These are phyloP conservation scores for Brachycybe producta DNA, from an alignment of 2,888 invertebrate genomes.

Conservation along the genomic window DNA sequence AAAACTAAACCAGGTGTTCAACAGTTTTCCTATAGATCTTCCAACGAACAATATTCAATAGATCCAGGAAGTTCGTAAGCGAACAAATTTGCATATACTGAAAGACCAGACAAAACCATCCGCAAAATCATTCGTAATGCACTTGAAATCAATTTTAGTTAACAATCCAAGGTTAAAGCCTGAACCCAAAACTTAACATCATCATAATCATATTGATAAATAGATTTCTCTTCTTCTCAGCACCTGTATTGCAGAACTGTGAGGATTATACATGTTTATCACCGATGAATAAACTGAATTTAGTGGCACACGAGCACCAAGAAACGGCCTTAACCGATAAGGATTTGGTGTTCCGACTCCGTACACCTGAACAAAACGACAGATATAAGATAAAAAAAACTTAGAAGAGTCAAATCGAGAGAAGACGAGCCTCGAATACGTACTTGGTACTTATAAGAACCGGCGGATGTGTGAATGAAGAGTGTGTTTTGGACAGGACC, in stretches of 20 bases:
- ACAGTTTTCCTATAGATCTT: no score
- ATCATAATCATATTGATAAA: no score
- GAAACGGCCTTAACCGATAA: conserved; percentile 78
- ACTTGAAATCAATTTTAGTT: no score
- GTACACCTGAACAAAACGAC: conserved; percentile 57
- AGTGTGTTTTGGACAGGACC: conserved; percentile 75
- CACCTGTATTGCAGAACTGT: conserved; percentile 71
- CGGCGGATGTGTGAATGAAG: conserved; percentile 87
- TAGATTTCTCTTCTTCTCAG: no score
- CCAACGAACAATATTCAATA: no score
- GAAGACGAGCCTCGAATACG: conserved; percentile 6
- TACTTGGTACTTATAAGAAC: conserved; percentile 75
- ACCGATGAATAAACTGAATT: conserved; percentile 81
- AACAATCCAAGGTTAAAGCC: no score
- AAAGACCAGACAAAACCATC: no score
- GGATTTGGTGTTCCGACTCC: conserved; percentile 79
- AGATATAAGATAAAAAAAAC: conserved; percentile 4
- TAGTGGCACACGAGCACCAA: conserved; percentile 77
- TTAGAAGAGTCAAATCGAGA: not conserved
- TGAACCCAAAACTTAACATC: no score
- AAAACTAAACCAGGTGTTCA: no score
- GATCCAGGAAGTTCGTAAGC: no score
- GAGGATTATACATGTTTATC: conserved; percentile 90
- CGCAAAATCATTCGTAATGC: no score
- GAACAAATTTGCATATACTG: no score